Percentiles rank a stretch among this genome's conserved stretches.
phyloP scores from a whole-genome alignment of 1,140 invertebrate genomes.

The Drosophila ironensis region DNA sequence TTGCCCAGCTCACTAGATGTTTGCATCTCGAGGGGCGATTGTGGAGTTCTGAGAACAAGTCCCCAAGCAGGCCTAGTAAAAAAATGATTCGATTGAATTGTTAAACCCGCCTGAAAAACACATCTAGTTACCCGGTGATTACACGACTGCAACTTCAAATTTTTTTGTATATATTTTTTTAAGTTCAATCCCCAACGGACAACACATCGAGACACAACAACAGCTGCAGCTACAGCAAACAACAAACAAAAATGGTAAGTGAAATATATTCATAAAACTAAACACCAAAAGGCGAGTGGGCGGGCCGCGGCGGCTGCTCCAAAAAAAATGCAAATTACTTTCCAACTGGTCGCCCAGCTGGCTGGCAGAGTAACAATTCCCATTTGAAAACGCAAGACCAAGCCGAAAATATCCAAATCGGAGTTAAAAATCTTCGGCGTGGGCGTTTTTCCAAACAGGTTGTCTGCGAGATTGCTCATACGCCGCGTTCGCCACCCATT shows the following conservation, averaged over 20 bases:
- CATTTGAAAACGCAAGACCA: not conserved
- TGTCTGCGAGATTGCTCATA: slow-evolving; percentile 67
- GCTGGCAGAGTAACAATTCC: slow-evolving; percentile 10
- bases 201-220: slow-evolving; percentile 3
- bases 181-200: slow-evolving; percentile 7
- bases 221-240: too few relatives aligned
- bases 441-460: slow-evolving; percentile 66
- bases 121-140: too few relatives aligned
- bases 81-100: too few relatives aligned
- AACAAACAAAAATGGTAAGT: slow-evolving; percentile 57
- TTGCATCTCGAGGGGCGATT: not conserved
- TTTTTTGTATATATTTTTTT: not conserved
- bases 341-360: slow-evolving; percentile 46
- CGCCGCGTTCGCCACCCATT: slow-evolving; percentile 42
- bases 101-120: too few relatives aligned
- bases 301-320: not conserved
- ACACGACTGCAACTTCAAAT: not conserved
- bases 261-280: slow-evolving; percentile 5
- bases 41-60: not conserved
- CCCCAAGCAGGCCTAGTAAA: not conserved
- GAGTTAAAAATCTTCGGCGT: slow-evolving; percentile 25
- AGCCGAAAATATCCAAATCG: not conserved
- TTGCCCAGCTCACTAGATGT: not conserved
- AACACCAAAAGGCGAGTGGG: not conserved
- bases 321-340: slow-evolving; percentile 33